A percentile compares a stretch with the other conserved stretches of the same genome.
Evolutionary conservation across 2,888 invertebrate species (phyloP).

Genomic region (Melinaea menophilus): DNA sequence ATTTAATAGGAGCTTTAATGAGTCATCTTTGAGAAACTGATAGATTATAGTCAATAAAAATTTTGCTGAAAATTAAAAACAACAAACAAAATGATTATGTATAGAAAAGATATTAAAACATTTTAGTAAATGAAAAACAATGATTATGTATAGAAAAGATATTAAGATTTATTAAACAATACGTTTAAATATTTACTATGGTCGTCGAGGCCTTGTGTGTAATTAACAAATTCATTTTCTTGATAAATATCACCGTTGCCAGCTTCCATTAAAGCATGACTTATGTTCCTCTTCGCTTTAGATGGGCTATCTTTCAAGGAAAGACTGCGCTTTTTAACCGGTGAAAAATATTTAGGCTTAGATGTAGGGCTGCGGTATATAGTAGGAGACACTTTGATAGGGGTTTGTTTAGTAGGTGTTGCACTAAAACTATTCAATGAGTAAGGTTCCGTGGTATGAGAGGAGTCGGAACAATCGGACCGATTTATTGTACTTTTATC

Average conservation of each 20-base stretch:
- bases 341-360: conserved; percentile 53
- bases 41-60: conserved; percentile 53
- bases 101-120: conserved; percentile 5
- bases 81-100: conserved; percentile 1
- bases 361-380: conserved; percentile 36
- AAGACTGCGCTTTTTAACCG: conserved; percentile 51
- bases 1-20: conserved; percentile 44
- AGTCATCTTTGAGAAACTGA: conserved; percentile 46
- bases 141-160: conserved; percentile 2
- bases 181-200: conserved; percentile 54
- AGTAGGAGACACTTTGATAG: conserved; percentile 9
- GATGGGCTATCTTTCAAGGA: conserved; percentile 38
- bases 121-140: conserved; percentile 8
- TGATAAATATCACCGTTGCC: conserved; percentile 3
- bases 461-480: neutral
- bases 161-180: conserved; percentile 1
- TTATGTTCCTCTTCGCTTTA: conserved; percentile 47
- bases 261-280: conserved; percentile 30
- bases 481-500: neutral
- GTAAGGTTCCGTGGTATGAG: neutral
- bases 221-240: conserved; percentile 34
- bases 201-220: conserved; percentile 51
- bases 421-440: conserved; percentile 5
- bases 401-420: conserved; percentile 15
- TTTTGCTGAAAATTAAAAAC: conserved; percentile 43